Evolutionary conservation across 2,797 vertebrate species (phyloP).

Genomic region (Yasuhikotakia modesta): DNA sequence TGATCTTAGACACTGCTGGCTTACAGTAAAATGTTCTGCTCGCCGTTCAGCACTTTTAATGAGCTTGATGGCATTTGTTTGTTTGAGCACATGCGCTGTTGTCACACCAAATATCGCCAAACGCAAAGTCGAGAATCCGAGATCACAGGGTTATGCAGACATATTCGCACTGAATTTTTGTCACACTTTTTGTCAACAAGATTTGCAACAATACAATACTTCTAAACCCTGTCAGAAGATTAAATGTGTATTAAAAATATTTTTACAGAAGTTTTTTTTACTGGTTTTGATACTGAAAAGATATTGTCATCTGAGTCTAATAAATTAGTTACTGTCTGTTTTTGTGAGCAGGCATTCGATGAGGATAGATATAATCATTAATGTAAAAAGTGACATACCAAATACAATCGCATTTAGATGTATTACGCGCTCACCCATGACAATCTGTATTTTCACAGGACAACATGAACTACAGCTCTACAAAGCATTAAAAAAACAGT

Average conservation of each 20-base stretch:
- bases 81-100: neutral
- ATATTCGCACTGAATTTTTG: neutral
- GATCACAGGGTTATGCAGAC: neutral
- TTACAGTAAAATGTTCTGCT: conserved; percentile 13
- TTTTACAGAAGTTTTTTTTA: too few relatives aligned
- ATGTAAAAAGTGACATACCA: too few relatives aligned
- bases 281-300: too few relatives aligned
- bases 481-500: neutral
- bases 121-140: neutral
- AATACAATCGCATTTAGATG: too few relatives aligned
- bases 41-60: conserved; percentile 9
- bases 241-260: neutral
- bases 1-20: conserved; percentile 38
- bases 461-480: too few relatives aligned
- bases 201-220: neutral
- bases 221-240: neutral
- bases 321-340: too few relatives aligned
- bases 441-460: too few relatives aligned
- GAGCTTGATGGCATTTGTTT: conserved; percentile 6
- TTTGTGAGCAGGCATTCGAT: too few relatives aligned
- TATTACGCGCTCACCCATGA: too few relatives aligned
- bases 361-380: too few relatives aligned
- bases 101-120: neutral
- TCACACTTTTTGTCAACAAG: too few relatives aligned
- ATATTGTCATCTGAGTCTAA: too few relatives aligned